Base-by-base conservation (phyloP, 2,113 vertebrate genomes). In the Nematolebias whitei region DNA sequence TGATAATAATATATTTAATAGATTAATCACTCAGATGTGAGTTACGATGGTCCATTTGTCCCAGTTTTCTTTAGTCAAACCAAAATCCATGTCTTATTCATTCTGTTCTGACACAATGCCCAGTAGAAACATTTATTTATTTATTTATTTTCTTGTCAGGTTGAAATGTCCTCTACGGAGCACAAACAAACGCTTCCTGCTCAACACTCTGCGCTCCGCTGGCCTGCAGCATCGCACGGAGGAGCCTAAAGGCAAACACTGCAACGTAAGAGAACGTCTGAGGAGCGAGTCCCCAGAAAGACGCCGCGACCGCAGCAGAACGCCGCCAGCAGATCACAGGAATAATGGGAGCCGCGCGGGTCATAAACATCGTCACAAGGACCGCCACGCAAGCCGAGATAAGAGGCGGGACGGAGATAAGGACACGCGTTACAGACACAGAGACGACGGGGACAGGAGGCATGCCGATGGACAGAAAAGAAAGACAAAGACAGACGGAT, bases 141-240 rank as follows among this genome's bases (percentile, higher is more conserved):
- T 61, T 15, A 1, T 14, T 75, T 71, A 65, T 77, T 14, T 8
- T 5, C 4, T 74, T 84, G 78, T 18, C 82, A 99, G 98, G 98
- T 93, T 98, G 93, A 99, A 97, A 87, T 98, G 98, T 87, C 98
- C 98, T 35, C 92, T 99, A 7, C 93, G 88, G 54, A 91, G 94
- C 83, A 93, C 96, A 72, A 98, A 98, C 91, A 98, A 99, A 86
- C 94, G 96, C 64, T 98, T 98, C 90, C 93, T 99, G 29, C 86
- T 98, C 62, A 99, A 99, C 93, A 99, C 97, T 4, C 93, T 98
- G 69, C 96, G 96, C 85, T 95, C 95, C 55, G 94, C 95, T 0
- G 84, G 95, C 79, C 89, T 94, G 0, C 88, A 94, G 60, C 72
- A 29, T 12, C 67, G 22, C 43, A 24, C 62, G 85, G 83, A 76